phyloP scores from a whole-genome alignment of 2,888 invertebrate genomes.

The Merodon equestris region DNA sequence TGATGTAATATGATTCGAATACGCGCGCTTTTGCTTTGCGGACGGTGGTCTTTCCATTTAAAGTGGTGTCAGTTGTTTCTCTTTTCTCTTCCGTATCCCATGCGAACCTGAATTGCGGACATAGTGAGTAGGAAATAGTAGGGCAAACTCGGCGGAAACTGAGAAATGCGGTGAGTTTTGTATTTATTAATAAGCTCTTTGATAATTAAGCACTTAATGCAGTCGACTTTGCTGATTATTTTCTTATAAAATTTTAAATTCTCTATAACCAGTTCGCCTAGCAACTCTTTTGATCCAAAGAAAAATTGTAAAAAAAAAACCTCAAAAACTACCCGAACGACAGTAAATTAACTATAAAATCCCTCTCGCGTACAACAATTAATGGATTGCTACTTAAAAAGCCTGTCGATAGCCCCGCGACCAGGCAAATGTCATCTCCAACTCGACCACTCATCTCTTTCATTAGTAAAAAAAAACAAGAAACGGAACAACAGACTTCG shows the following conservation, averaged over 20 bases:
- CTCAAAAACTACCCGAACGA: neutral
- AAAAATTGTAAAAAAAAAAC: neutral
- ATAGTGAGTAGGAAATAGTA: too few relatives aligned
- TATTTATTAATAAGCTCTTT: too few relatives aligned
- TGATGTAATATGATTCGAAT: conserved; percentile 58
- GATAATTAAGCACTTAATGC: too few relatives aligned
- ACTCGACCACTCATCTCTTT: conserved; percentile 48
- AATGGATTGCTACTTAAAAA: conserved; percentile 33
- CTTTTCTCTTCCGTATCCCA: too few relatives aligned
- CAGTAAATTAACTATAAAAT: conserved; percentile 18
- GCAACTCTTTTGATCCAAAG: conserved; percentile 30
- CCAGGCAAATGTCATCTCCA: conserved; percentile 48
- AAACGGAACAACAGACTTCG: neutral
- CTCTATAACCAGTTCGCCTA: neutral
- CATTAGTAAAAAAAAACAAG: conserved; percentile 7
- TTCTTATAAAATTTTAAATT: neutral
- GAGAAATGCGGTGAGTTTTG: too few relatives aligned
- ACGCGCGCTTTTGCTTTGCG: conserved; percentile 58
- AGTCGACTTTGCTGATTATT: too few relatives aligned
- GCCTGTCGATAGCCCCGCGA: conserved; percentile 37
- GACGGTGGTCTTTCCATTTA: conserved; percentile 28
- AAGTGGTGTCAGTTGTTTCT: too few relatives aligned
- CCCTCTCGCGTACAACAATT: conserved; percentile 23
- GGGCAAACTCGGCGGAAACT: too few relatives aligned
- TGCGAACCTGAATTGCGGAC: too few relatives aligned